phyloP scores from a whole-genome alignment of 1,140 invertebrate species.

The Wasmannia auropunctata region DNA sequence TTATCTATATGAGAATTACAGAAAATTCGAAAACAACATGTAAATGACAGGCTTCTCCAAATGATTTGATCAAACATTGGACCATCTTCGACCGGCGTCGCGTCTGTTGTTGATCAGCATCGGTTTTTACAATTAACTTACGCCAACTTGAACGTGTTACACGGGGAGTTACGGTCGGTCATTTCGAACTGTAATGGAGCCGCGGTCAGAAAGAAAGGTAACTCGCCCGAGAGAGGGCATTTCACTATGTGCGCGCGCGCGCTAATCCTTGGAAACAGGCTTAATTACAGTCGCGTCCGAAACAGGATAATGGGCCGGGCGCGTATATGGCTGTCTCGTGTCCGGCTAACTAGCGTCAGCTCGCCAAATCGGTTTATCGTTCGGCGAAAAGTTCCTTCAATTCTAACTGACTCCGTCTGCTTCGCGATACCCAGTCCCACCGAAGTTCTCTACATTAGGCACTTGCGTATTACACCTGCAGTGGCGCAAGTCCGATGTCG shows the following conservation, averaged over 20 bases:
- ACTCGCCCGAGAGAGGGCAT: conserved; percentile 24
- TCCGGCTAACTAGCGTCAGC: conserved; percentile 80
- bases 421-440: conserved; percentile 49
- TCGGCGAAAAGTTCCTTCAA: conserved; percentile 78
- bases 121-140: conserved; percentile 21
- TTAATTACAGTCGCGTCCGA: conserved; percentile 79
- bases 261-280: conserved; percentile 80
- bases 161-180: conserved; percentile 10
- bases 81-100: not conserved
- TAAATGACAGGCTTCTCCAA: not conserved
- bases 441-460: conserved; percentile 71
- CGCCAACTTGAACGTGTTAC: not conserved
- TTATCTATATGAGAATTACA: not conserved
- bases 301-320: conserved; percentile 77
- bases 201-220: conserved; percentile 60
- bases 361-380: conserved; percentile 83
- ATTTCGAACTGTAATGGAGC: conserved; percentile 55
- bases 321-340: conserved; percentile 81
- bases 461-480: conserved; percentile 74
- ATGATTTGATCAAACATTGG: not conserved
- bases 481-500: conserved; percentile 64
- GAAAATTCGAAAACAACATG: not conserved
- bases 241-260: conserved; percentile 35
- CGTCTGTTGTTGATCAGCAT: not conserved
- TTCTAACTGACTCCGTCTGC: conserved; percentile 76